Percentiles rank a stretch among this genome's conserved stretches.
Evolutionary conservation across 1,140 invertebrate species (phyloP).

Genomic region (Orussus abietinus): DNA sequence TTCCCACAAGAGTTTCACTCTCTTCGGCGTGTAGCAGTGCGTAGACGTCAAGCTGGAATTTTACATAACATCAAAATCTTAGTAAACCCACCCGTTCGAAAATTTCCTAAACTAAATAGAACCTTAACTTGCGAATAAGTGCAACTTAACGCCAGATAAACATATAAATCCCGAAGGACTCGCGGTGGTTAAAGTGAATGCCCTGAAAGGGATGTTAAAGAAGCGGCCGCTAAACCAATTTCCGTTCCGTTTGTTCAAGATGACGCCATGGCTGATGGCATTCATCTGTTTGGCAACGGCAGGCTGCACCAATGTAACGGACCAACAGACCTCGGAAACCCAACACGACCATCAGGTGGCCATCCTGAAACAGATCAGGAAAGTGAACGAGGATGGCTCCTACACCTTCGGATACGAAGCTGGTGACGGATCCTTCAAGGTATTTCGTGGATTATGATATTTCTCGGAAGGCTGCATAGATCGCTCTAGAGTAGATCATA

Average conservation of each 20-base stretch:
- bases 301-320: conserved; percentile 46
- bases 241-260: conserved; percentile 46
- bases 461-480: too few relatives aligned
- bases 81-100: too few relatives aligned
- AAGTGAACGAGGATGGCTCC: conserved; percentile 77
- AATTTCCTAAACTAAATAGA: too few relatives aligned
- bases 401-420: conserved; percentile 84
- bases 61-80: too few relatives aligned
- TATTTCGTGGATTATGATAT: conserved; percentile 16
- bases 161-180: too few relatives aligned
- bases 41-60: too few relatives aligned
- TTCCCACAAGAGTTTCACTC: conserved; percentile 14
- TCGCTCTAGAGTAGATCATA: too few relatives aligned
- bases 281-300: conserved; percentile 47
- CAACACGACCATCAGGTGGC: conserved; percentile 52
- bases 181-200: too few relatives aligned
- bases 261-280: conserved; percentile 52
- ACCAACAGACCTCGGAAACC: conserved; percentile 50
- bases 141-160: too few relatives aligned
- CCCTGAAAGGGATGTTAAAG: too few relatives aligned
- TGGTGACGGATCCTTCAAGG: conserved; percentile 77
- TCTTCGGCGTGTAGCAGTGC: conserved; percentile 34
- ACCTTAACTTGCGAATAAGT: too few relatives aligned
- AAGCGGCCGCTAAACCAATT: too few relatives aligned
- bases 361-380: conserved; percentile 73